phyloP scores from a whole-genome alignment of 2,888 invertebrate species.

The Cataglyphis albicans region DNA sequence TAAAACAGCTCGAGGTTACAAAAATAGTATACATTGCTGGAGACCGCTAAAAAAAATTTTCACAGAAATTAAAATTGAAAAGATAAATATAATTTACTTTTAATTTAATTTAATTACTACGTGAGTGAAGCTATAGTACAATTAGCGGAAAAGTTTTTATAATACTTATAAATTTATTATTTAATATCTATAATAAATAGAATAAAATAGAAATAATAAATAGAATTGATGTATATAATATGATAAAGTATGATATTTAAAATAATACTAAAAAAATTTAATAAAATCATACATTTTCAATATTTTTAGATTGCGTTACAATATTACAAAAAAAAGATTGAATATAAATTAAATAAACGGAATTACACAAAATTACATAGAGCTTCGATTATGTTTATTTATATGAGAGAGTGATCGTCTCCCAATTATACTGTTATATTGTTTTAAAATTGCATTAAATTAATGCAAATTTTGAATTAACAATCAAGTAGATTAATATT shows the following conservation, averaged over 20 bases:
- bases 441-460: conserved; percentile 4
- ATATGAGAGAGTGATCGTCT: neutral
- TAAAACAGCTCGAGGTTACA: neutral
- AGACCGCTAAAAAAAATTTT: neutral
- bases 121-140: neutral
- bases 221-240: neutral
- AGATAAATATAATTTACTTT: neutral
- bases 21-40: neutral
- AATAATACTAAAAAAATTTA: neutral
- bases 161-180: neutral
- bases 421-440: neutral
- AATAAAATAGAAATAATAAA: neutral
- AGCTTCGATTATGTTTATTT: neutral
- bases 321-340: neutral
- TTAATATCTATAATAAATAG: neutral
- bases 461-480: neutral
- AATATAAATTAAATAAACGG: neutral
- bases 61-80: neutral
- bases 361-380: neutral
- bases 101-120: neutral
- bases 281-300: neutral
- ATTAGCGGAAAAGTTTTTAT: neutral
- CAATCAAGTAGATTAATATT: neutral
- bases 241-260: neutral
- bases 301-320: no score